Conservation (phyloP, 2,888 invertebrate genomes). For the Drosophila paranaensis region DNA sequence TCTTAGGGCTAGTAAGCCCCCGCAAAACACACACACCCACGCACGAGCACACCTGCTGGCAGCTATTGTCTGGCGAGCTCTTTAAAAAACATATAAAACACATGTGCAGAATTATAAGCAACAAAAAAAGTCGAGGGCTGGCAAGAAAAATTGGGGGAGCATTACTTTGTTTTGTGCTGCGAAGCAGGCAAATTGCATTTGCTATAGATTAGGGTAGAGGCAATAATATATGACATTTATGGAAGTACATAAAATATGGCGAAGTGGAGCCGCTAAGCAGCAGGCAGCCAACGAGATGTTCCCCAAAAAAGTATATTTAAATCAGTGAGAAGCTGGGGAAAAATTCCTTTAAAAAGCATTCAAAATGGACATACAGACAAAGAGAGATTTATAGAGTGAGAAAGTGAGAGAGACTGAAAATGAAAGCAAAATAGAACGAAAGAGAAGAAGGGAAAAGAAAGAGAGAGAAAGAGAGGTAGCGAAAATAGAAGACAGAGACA, state of each 20-base stretch:
- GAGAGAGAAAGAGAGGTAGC: not conserved
- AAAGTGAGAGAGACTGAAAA: not conserved
- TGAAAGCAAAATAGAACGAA: not conserved
- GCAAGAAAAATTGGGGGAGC: constrained; percentile 30
- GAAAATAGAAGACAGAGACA: not conserved
- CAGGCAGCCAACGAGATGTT: constrained; percentile 12
- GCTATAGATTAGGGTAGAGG: constrained; percentile 61
- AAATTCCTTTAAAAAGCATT: not conserved
- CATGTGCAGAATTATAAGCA: constrained; percentile 67
- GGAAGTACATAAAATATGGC: constrained; percentile 58
- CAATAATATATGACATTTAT: constrained; percentile 74
- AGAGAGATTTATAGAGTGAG: no score
- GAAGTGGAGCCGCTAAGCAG: constrained; percentile 11
- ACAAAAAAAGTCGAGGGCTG: constrained; percentile 3
- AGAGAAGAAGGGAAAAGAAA: not conserved
- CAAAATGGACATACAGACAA: no score
- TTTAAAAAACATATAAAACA: constrained; percentile 60
- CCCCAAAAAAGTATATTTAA: not conserved
- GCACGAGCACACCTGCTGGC: constrained; percentile 30
- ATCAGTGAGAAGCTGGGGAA: not conserved
- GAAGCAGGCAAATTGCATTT: constrained; percentile 70
- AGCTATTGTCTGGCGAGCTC: constrained; percentile 5
- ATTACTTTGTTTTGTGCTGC: constrained; percentile 51
- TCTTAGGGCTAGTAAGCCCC: constrained; percentile 6
- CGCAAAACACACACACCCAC: not conserved